Conservation (phyloP, 2,888 invertebrate species). For the Clostera curtula region DNA sequence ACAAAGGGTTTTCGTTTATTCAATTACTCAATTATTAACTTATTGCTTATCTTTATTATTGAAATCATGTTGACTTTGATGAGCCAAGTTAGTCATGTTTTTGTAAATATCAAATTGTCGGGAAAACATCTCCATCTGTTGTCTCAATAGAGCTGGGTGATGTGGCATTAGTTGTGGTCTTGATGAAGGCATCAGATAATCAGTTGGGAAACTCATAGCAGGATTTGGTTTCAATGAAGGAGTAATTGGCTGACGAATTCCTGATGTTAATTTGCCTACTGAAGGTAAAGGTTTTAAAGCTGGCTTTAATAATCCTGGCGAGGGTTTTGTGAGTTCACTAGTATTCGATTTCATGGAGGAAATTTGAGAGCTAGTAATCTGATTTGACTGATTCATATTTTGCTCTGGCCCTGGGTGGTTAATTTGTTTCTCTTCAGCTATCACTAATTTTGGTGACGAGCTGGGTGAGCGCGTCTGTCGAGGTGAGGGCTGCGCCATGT, state of each 20-base stretch:
- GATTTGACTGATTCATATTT: conserved; percentile 55
- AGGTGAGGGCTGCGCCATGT: conserved; percentile 50
- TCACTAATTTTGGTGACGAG: conserved; percentile 67
- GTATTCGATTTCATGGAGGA: conserved; percentile 40
- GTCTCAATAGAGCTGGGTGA: conserved; percentile 42
- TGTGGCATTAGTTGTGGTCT: conserved; percentile 41
- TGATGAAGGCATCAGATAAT: conserved; percentile 35
- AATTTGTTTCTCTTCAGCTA: conserved; percentile 66
- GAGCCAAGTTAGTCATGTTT: conserved; percentile 55
- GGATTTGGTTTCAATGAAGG: conserved; percentile 39
- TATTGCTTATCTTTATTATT: conserved; percentile 55
- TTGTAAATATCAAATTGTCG: conserved; percentile 57
- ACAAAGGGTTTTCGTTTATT: no score
- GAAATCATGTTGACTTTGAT: conserved; percentile 54
- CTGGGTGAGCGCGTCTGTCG: conserved; percentile 69
- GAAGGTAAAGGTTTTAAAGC: conserved; percentile 42
- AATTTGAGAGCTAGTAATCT: conserved; percentile 58
- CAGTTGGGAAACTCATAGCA: conserved; percentile 36
- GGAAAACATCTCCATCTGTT: conserved; percentile 60
- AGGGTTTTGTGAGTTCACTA: conserved; percentile 42
- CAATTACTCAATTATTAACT: not conserved
- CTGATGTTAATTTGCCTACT: conserved; percentile 41
- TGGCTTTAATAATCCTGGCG: conserved; percentile 52
- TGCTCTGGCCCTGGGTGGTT: conserved; percentile 37
- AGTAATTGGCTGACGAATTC: conserved; percentile 47